Base-by-base conservation (phyloP, 2,888 invertebrate species). In the Chouioia cunea region DNA sequence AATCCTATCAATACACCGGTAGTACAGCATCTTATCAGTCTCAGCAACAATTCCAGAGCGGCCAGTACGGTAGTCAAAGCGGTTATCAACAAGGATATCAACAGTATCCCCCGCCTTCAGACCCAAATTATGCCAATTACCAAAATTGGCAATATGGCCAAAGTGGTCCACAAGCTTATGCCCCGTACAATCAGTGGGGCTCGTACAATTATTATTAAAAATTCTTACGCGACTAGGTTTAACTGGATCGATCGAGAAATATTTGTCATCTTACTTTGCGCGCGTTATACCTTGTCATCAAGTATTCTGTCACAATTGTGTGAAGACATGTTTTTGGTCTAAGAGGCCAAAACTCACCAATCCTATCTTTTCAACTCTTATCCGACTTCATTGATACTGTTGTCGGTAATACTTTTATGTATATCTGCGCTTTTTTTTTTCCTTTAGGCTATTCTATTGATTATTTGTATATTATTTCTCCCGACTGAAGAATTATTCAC, bases 51-150 rank as follows among this genome's bases (percentile, higher is more conserved):
- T 85, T 85, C 72, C 85, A 83, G 67, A 78, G 87, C 72, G 86
- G 88, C 15, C 88, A 89, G 73, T 89, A 89, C 74, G 87, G 88
- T 54, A 87, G 87, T 43, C 87, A 86, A 76, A 84, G 86, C 67
- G 86, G 87, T 75, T 87, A 87, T 36, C 89, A 89, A 76, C 89
- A 89, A 68, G 80, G 84, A 52, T 85, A 85, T 71, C 85, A 85
- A 63, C 85, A 85, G 44, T 85, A 85, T 65, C 85, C 85, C 54
- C 83, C 85, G 2, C 85, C 85, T 2, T 84, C 85, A 0, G 85
- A 85, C 76, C 85, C 85, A 0, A 85, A 85, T 63, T 85, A 85
- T 52, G 85, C 85, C 1, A 85, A 84, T 71, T 85, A 85, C 70
- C 85, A 85, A 71, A 85, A 84, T 70, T 85, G 85, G 85, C 85